phyloP scores from a whole-genome alignment of 2,797 vertebrate species.

The Ataeniobius toweri region DNA sequence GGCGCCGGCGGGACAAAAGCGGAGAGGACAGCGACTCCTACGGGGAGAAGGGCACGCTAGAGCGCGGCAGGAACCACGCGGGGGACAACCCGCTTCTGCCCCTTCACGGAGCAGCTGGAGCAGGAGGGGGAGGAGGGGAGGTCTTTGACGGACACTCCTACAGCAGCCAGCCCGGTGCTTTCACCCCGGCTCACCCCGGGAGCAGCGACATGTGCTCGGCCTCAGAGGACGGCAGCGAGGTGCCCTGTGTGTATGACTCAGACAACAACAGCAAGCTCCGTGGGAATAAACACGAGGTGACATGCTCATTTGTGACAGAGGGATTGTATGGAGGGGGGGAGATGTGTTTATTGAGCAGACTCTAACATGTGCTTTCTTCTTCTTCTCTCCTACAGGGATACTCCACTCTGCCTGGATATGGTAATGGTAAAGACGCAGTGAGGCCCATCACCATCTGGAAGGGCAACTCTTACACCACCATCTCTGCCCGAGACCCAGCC shows the following conservation, averaged over 20 bases:
- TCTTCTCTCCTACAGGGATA: conserved; percentile 79
- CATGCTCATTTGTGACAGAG: conserved; percentile 35
- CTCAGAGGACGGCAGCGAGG: conserved; percentile 84
- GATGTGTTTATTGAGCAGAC: conserved; percentile 6
- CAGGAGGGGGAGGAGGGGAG: conserved; percentile 39
- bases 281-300: conserved; percentile 88
- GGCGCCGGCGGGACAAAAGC: conserved; percentile 85
- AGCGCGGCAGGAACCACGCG: conserved; percentile 81
- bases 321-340: neutral
- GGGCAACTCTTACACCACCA: conserved; percentile 92
- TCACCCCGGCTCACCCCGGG: conserved; percentile 82
- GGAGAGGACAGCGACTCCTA: conserved; percentile 77
- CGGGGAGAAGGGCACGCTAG: conserved; percentile 84
- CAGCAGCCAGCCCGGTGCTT: conserved; percentile 83
- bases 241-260: conserved; percentile 86
- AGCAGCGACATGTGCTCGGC: conserved; percentile 84
- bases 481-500: conserved; percentile 89
- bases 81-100: conserved; percentile 80
- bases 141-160: conserved; percentile 89
- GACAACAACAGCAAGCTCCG: conserved; percentile 87
- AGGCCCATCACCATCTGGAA: conserved; percentile 94
- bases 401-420: conserved; percentile 84
- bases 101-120: conserved; percentile 62
- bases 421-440: conserved; percentile 86
- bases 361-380: conserved; percentile 40